Conservation (phyloP, 1,140 invertebrate genomes). For the Lasioglossum albipes region DNA sequence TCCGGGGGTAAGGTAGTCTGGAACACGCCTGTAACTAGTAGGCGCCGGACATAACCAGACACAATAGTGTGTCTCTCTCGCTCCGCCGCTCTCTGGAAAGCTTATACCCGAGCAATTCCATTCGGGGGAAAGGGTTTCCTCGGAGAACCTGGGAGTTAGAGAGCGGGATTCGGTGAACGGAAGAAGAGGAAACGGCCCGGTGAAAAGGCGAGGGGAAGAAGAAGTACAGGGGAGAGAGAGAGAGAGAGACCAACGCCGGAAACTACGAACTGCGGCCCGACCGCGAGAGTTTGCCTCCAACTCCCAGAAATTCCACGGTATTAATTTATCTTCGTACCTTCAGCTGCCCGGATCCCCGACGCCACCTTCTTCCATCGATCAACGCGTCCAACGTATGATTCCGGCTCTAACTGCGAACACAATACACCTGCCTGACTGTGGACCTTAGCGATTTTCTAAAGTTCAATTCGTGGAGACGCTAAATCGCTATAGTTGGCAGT, state of each 20-base stretch:
- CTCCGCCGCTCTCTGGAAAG: background rate
- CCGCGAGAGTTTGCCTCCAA: constrained; percentile 53
- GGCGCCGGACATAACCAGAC: constrained; percentile 20
- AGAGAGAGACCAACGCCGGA: constrained; percentile 11
- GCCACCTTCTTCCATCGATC: constrained; percentile 52
- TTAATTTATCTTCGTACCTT: constrained; percentile 70
- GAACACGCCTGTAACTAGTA: constrained; percentile 10
- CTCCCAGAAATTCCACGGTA: constrained; percentile 60
- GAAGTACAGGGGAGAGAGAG: constrained; percentile 1
- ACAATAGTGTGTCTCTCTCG: constrained; percentile 24
- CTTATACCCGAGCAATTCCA: constrained; percentile 31
- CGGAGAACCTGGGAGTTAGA: constrained; percentile 27
- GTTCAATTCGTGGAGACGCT: too few relatives aligned
- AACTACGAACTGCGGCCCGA: constrained; percentile 33
- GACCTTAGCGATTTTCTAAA: too few relatives aligned
- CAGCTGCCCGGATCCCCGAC: constrained; percentile 37
- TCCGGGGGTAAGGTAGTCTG: background rate
- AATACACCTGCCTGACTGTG: too few relatives aligned
- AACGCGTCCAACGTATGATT: constrained; percentile 59
- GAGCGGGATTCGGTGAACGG: background rate
- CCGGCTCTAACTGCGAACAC: constrained; percentile 6
- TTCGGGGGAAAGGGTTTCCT: constrained; percentile 25
- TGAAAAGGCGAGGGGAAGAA: constrained; percentile 19
- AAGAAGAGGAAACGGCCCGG: constrained; percentile 22
- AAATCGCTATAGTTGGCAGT: too few relatives aligned